Conservation (phyloP, 2,113 vertebrate species). For the Anthoscopus minutus region DNA sequence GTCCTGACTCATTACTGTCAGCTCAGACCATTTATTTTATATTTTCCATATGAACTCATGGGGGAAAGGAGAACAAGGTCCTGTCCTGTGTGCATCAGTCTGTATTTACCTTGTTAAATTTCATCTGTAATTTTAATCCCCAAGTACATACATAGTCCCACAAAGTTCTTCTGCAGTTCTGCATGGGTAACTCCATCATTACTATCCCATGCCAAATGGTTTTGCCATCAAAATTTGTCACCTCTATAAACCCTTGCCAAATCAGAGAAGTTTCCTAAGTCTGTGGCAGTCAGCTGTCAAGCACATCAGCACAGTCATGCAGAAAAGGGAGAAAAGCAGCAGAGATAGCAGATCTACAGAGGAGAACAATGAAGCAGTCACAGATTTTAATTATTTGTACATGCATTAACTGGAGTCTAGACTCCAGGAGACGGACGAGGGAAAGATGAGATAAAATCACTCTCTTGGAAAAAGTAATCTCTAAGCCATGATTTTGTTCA, state of each 20-base stretch:
- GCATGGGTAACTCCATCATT: neutral
- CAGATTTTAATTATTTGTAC: conserved; percentile 11
- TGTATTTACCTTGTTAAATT: neutral
- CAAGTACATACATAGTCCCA: neutral
- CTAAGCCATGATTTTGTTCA: conserved; percentile 26
- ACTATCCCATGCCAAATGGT: neutral
- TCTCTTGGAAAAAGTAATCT: neutral
- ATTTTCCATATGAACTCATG: neutral
- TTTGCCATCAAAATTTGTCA: neutral
- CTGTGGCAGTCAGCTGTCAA: neutral
- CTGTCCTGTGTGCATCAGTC: neutral
- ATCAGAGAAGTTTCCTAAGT: neutral
- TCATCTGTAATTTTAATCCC: neutral
- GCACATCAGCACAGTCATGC: neutral
- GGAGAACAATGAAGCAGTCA: conserved; percentile 9
- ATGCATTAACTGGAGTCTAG: conserved; percentile 12
- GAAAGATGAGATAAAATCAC: conserved; percentile 21
- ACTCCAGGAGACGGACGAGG: neutral
- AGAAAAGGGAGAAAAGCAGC: neutral
- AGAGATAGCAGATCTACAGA: neutral
- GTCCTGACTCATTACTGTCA: neutral
- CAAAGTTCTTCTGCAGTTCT: neutral
- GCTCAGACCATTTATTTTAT: neutral
- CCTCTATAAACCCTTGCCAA: neutral
- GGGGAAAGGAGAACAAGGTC: neutral